A percentile compares a stretch with the other conserved stretches of the same genome.
phyloP scores from a whole-genome alignment of 2,888 invertebrate species.

The Orthosia gracilis region DNA sequence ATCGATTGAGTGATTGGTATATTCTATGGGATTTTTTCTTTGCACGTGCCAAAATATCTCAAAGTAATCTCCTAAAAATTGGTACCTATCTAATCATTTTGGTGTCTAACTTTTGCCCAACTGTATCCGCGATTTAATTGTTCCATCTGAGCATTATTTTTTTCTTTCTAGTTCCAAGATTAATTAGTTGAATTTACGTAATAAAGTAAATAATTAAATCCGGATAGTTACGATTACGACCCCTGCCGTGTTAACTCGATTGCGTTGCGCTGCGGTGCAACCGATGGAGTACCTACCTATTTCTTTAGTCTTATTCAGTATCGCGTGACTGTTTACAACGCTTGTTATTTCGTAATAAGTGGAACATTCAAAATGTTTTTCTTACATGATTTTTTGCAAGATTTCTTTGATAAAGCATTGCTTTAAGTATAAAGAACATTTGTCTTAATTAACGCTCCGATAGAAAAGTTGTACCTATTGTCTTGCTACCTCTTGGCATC shows the following conservation, averaged over 20 bases:
- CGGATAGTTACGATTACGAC: slow-evolving; percentile 39
- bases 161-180: slow-evolving; percentile 20
- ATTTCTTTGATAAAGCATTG: slow-evolving; percentile 6
- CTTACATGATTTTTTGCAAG: slow-evolving; percentile 13
- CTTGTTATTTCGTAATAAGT: slow-evolving; percentile 54
- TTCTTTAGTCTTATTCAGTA: slow-evolving; percentile 43
- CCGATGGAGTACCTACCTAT: slow-evolving; percentile 32
- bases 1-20: no score
- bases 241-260: slow-evolving; percentile 46
- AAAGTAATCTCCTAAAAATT: background rate
- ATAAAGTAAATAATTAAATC: slow-evolving; percentile 33
- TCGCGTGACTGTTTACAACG: slow-evolving; percentile 53
- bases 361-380: slow-evolving; percentile 42
- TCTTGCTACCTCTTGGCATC: background rate
- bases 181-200: slow-evolving; percentile 28
- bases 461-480: background rate
- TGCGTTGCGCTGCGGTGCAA: slow-evolving; percentile 38
- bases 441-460: background rate
- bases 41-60: background rate
- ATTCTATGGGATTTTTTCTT: no score
- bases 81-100: background rate
- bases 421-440: background rate
- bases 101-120: background rate
- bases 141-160: slow-evolving; percentile 15
- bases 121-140: slow-evolving; percentile 19